These are phyloP conservation scores for Aphaenogaster ashmeadi DNA, from an alignment of 1,140 invertebrate genomes.

Conservation along the genomic window DNA sequence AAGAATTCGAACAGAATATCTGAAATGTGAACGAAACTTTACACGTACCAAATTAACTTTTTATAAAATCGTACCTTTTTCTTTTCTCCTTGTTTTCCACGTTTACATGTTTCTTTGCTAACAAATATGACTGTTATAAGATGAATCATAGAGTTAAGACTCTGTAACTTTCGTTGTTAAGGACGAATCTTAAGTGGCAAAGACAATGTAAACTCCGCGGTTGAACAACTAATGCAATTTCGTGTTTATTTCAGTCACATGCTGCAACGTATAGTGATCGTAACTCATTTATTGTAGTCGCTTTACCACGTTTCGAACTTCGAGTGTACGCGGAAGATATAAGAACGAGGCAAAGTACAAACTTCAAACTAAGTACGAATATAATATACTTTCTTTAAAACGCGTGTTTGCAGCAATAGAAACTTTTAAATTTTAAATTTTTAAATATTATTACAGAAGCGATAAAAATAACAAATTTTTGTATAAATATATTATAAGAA, in stretches of 20 bases:
- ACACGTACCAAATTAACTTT: background rate
- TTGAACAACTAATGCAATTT: conserved; percentile 40
- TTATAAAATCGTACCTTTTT: background rate
- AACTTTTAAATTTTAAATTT: background rate
- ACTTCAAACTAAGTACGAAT: background rate
- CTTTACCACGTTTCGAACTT: conserved; percentile 2
- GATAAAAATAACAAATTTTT: background rate
- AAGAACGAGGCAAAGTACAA: background rate
- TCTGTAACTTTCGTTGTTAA: conserved; percentile 20
- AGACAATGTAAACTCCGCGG: background rate
- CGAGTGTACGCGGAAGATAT: background rate
- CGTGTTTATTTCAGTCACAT: conserved; percentile 11
- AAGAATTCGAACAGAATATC: background rate
- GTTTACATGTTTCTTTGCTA: background rate
- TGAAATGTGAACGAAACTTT: background rate
- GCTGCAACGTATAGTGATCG: conserved; percentile 11
- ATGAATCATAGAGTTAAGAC: background rate
- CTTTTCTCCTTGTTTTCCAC: background rate
- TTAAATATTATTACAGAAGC: background rate
- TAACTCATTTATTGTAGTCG: conserved; percentile 7
- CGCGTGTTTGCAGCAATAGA: background rate
- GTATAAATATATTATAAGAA: too few species aligned
- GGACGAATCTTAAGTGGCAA: conserved; percentile 5
- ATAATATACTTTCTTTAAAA: background rate
- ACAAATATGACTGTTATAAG: background rate